phyloP scores from a whole-genome alignment of 2,113 vertebrate species.

The Antigone vipio region DNA sequence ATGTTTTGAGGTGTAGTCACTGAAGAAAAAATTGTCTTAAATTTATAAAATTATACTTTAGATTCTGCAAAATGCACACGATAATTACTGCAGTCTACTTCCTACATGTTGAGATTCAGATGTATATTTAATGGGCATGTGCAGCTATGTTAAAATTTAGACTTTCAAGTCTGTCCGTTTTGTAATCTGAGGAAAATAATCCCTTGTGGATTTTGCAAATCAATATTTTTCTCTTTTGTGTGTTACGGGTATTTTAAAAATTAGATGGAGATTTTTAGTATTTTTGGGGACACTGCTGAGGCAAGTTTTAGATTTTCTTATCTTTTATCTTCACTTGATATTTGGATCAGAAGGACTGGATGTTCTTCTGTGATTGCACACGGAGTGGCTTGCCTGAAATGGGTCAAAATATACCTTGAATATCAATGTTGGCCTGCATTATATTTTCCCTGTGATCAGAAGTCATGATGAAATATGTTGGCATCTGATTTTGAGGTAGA shows the following conservation, averaged over 20 bases:
- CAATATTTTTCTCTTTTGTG: not conserved
- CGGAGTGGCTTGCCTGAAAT: not conserved
- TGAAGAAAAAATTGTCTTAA: not conserved
- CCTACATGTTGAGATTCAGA: not conserved
- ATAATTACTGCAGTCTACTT: not conserved
- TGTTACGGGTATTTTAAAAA: not conserved
- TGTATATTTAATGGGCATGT: not conserved
- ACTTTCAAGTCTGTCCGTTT: not conserved
- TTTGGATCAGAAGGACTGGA: not conserved
- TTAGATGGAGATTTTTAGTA: not conserved
- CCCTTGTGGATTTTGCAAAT: not conserved
- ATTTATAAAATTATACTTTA: not conserved
- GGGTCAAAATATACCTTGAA: not conserved
- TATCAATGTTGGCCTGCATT: not conserved
- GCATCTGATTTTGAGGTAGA: not conserved
- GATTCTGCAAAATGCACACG: not conserved
- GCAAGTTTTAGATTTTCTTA: not conserved
- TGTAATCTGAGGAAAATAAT: not conserved
- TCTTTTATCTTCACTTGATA: not conserved
- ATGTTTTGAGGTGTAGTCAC: not conserved
- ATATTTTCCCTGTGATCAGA: not conserved
- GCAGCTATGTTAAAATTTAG: not conserved
- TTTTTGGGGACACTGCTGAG: not conserved
- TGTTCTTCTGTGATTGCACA: not conserved
- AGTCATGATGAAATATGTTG: not conserved